These are phyloP conservation scores for Plemyria rubiginata DNA, from an alignment of 2,888 invertebrate genomes.

Conservation along the genomic window DNA sequence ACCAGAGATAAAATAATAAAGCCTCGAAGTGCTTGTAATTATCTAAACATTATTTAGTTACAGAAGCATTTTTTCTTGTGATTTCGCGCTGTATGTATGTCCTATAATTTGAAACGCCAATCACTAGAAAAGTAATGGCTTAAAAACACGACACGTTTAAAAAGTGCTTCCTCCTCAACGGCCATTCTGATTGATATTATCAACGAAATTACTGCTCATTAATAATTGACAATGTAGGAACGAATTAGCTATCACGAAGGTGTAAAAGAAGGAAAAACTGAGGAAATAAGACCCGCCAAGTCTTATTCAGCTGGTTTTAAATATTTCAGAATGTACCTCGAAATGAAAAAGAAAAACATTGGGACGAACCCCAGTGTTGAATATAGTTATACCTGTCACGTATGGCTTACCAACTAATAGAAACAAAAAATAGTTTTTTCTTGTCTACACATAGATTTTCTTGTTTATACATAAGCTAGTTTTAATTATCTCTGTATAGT, in stretches of 20 bases:
- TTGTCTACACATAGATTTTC: no score
- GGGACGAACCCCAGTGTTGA: no score
- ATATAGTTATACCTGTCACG: no score
- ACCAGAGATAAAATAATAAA: no score
- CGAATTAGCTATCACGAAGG: conserved; percentile 29
- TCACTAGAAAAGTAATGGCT: conserved; percentile 16
- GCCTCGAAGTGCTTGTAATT: no score
- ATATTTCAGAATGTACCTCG: no score
- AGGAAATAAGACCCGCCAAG: conserved; percentile 4
- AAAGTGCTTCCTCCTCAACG: conserved; percentile 21
- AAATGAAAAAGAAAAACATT: no score
- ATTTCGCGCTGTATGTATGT: background rate
- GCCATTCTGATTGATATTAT: conserved; percentile 16
- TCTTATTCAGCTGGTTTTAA: background rate
- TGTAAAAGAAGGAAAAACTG: conserved; percentile 10
- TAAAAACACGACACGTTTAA: conserved; percentile 23
- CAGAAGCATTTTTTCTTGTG: background rate
- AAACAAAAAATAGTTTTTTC: no score
- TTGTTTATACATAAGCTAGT: no score
- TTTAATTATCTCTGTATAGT: no score
- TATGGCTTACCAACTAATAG: no score
- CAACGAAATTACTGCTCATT: conserved; percentile 23
- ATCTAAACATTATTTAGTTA: background rate
- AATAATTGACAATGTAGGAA: conserved; percentile 27
- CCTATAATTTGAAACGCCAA: conserved; percentile 1